phyloP scores from a whole-genome alignment of 2,888 invertebrate species.

The Athalia cordata region DNA sequence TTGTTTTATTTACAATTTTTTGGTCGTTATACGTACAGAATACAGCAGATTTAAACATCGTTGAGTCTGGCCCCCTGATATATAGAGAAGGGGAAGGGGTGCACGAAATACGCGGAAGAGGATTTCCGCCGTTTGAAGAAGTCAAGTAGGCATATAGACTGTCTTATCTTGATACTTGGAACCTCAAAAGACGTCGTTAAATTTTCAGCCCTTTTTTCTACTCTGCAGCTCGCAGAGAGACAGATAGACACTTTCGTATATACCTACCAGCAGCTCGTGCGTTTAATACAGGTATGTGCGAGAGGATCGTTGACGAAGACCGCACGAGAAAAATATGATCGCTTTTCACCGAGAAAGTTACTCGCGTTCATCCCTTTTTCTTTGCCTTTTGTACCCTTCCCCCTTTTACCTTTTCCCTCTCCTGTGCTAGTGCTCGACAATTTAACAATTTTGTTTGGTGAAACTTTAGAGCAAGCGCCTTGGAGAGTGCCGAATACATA shows the following conservation, averaged over 20 bases:
- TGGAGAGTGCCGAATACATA: slow-evolving; percentile 14
- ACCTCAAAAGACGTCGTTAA: slow-evolving; percentile 32
- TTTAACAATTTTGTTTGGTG: slow-evolving; percentile 33
- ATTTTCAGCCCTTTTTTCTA: slow-evolving; percentile 8
- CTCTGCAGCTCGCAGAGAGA: not conserved
- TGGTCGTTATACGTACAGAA: too few relatives aligned
- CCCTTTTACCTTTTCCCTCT: too few relatives aligned
- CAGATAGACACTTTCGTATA: not conserved
- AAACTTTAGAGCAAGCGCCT: slow-evolving; percentile 14
- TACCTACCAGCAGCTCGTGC: not conserved
- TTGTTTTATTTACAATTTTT: too few relatives aligned
- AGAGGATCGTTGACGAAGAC: not conserved
- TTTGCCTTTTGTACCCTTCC: too few relatives aligned
- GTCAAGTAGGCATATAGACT: slow-evolving; percentile 2
- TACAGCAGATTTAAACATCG: too few relatives aligned
- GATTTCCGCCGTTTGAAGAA: slow-evolving; percentile 29
- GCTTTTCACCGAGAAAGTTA: not conserved
- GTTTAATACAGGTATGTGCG: too few relatives aligned
- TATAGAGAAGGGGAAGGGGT: too few relatives aligned
- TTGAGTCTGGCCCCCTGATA: too few relatives aligned
- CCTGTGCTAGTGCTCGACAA: not conserved
- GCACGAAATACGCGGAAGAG: not conserved
- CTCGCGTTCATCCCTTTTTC: too few relatives aligned
- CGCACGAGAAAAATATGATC: not conserved
- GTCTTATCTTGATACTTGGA: slow-evolving; percentile 34